Evolutionary conservation across 2,113 vertebrate species (phyloP).

Genomic region (Panthera leo): DNA sequence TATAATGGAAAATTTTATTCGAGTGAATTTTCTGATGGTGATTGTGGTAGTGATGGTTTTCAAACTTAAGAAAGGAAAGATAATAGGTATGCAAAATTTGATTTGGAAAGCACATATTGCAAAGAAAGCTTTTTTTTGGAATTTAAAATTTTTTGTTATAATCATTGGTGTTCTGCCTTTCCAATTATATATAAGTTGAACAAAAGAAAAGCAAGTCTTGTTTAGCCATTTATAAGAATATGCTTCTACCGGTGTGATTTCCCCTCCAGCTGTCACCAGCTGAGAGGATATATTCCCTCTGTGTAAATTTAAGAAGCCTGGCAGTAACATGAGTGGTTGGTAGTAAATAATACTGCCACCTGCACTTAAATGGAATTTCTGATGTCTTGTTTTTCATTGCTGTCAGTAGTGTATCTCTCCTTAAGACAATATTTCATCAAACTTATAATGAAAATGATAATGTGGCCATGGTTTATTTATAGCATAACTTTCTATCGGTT

Average conservation of each 20-base stretch:
- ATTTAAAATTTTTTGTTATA: not conserved
- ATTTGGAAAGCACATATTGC: not conserved
- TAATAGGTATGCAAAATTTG: not conserved
- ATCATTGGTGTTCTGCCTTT: not conserved
- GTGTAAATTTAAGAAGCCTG: constrained; percentile 68
- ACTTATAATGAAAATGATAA: constrained; percentile 79
- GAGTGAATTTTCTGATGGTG: not conserved
- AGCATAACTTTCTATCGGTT: not conserved
- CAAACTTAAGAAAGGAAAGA: not conserved
- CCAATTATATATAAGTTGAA: not conserved
- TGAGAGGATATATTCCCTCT: constrained; percentile 66
- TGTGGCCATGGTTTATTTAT: constrained; percentile 75
- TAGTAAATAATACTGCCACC: constrained; percentile 75
- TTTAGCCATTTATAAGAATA: constrained; percentile 20
- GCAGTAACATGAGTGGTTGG: not conserved
- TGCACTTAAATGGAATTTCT: constrained; percentile 72
- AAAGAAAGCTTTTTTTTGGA: not conserved
- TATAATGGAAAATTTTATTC: not conserved
- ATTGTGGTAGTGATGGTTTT: not conserved
- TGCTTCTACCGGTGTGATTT: constrained; percentile 47
- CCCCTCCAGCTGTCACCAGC: constrained; percentile 50
- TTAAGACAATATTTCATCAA: constrained; percentile 74
- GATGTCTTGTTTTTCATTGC: constrained; percentile 74
- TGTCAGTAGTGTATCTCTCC: constrained; percentile 66
- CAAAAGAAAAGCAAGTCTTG: not conserved